Conservation (phyloP, 2,888 invertebrate genomes). For the Heliconius aoede region DNA sequence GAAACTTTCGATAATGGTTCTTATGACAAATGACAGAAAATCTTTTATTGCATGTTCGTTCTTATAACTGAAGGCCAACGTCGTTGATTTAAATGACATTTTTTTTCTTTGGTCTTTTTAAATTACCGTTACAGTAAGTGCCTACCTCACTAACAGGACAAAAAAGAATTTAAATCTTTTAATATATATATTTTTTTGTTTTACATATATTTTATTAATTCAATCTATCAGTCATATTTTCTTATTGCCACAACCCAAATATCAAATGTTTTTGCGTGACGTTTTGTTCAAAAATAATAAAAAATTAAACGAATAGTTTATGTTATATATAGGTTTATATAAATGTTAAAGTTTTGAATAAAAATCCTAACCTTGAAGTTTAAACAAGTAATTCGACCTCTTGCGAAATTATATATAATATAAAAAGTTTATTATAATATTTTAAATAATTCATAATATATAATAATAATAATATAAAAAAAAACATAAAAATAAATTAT, state of each 20-base stretch:
- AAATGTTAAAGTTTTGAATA: background rate
- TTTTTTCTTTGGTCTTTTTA: slow-evolving; percentile 5
- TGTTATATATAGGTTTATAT: no score
- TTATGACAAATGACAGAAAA: slow-evolving; percentile 4
- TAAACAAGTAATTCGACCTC: background rate
- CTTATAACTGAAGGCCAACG: background rate
- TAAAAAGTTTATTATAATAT: background rate
- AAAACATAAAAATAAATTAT: background rate
- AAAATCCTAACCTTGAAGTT: background rate
- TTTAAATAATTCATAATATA: background rate
- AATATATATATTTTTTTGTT: background rate
- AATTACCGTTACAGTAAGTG: slow-evolving; percentile 18
- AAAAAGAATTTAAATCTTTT: background rate
- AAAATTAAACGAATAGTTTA: background rate
- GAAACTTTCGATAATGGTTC: background rate
- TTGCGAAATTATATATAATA: background rate
- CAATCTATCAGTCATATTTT: background rate
- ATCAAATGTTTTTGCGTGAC: background rate
- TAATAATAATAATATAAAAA: no score
- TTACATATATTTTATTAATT: background rate
- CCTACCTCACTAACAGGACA: background rate
- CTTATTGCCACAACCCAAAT: background rate
- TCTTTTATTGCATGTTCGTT: background rate
- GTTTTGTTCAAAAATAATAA: background rate
- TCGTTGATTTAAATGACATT: background rate